Evolutionary conservation across 2,888 invertebrate genomes (phyloP).

Genomic region (Exocentrus adspersus): DNA sequence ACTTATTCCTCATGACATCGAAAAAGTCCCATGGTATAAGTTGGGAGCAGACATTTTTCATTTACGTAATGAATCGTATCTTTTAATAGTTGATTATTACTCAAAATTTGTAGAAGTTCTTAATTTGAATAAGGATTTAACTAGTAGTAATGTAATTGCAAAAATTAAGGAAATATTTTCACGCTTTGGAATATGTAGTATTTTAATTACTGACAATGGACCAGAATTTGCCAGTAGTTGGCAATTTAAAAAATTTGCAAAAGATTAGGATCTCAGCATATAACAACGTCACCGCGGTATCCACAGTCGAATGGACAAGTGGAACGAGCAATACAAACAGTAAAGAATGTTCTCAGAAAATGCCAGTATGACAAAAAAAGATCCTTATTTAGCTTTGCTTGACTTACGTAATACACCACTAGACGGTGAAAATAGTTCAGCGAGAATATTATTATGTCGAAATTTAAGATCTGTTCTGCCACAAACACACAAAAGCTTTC

Average conservation of each 20-base stretch:
- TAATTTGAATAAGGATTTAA: conserved; percentile 4
- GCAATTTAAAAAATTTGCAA: conserved; percentile 33
- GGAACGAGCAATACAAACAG: conserved; percentile 39
- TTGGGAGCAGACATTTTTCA: conserved; percentile 26
- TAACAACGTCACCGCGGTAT: conserved; percentile 20
- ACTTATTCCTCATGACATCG: conserved; percentile 23
- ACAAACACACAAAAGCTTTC: conserved; percentile 14
- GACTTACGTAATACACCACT: conserved; percentile 40
- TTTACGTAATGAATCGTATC: conserved; percentile 7
- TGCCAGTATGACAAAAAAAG: conserved; percentile 33
- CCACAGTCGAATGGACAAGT: conserved; percentile 31
- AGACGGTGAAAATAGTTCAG: conserved; percentile 39
- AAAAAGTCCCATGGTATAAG: conserved; percentile 21
- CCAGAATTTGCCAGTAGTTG: conserved; percentile 15
- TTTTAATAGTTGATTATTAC: conserved; percentile 22
- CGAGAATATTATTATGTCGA: conserved; percentile 42
- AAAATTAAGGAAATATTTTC: conserved; percentile 26
- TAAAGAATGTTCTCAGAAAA: conserved; percentile 40
- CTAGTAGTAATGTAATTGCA: conserved; percentile 13
- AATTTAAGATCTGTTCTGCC: conserved; percentile 35
- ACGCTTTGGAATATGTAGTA: conserved; percentile 32
- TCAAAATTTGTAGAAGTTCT: conserved; percentile 17
- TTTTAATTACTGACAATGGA: conserved; percentile 33
- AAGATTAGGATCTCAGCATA: conserved; percentile 28
- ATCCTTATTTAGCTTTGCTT: conserved; percentile 38